Evolutionary conservation across 2,888 invertebrate genomes (phyloP).

Genomic region (Fragum whitleyi): DNA sequence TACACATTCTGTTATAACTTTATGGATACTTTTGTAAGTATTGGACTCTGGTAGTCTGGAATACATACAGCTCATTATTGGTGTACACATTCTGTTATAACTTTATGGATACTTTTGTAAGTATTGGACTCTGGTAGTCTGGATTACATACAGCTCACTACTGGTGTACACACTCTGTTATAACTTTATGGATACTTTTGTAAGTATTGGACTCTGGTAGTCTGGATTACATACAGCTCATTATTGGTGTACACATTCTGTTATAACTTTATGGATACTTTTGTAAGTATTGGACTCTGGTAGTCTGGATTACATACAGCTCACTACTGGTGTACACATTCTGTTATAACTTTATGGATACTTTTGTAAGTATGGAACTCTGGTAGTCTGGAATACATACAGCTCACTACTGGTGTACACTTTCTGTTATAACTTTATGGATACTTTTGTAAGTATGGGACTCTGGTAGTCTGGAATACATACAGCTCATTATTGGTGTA

Average conservation of each 20-base stretch:
- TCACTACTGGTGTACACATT: conserved; percentile 55
- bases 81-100: conserved; percentile 61
- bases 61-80: conserved; percentile 52
- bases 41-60: too few species aligned
- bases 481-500: conserved; percentile 57
- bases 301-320: conserved; percentile 59
- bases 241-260: conserved; percentile 58
- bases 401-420: conserved; percentile 54
- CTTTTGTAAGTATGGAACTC: conserved; percentile 53
- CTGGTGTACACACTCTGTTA: conserved; percentile 60
- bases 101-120: conserved; percentile 55
- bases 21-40: conserved; percentile 58
- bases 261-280: conserved; percentile 54
- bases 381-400: conserved; percentile 62
- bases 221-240: conserved; percentile 59
- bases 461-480: conserved; percentile 57
- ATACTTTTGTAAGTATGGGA: conserved; percentile 58
- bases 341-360: conserved; percentile 59
- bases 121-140: too few species aligned
- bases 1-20: conserved; percentile 59
- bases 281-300: too few species aligned
- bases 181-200: conserved; percentile 57
- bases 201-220: too few species aligned
- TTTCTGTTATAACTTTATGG: conserved; percentile 58
- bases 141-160: conserved; percentile 57